Conservation (phyloP, 2,888 invertebrate species). For the Germaria angustata region DNA sequence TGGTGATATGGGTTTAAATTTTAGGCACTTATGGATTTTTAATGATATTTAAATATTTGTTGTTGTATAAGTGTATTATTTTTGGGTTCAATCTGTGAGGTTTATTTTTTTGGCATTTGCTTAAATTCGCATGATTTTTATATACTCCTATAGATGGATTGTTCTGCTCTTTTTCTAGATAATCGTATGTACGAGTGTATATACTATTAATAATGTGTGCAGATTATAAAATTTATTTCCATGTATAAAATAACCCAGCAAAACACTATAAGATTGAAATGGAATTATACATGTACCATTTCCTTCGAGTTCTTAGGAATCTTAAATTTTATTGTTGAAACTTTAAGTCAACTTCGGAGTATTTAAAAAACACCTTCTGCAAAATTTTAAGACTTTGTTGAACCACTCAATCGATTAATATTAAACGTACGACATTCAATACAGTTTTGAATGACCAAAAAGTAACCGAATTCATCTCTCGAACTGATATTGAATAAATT, state of each 20-base stretch:
- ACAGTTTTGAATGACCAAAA: too few species aligned
- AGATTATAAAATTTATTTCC: background rate
- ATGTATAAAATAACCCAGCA: background rate
- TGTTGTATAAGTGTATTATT: background rate
- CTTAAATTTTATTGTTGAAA: too few species aligned
- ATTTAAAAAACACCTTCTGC: too few species aligned
- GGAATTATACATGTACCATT: too few species aligned
- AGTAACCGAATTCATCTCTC: too few species aligned
- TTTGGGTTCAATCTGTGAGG: background rate
- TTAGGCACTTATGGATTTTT: constrained; percentile 38
- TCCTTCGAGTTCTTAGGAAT: too few species aligned
- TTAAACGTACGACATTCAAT: too few species aligned
- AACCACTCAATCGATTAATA: too few species aligned
- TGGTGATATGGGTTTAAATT: constrained; percentile 19
- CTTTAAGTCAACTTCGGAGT: too few species aligned
- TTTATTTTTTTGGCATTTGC: constrained; percentile 22
- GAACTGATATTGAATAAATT: too few species aligned
- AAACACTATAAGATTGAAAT: background rate
- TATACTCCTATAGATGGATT: background rate
- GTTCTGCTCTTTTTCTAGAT: background rate
- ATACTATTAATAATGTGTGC: background rate
- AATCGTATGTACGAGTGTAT: background rate
- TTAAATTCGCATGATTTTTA: constrained; percentile 28
- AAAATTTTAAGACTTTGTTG: too few species aligned
- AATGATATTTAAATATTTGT: constrained; percentile 1